Evolutionary conservation across 2,113 vertebrate genomes (phyloP), one percentile per base, ranked within the genome.

Genomic region (Sturnus vulgaris): DNA sequence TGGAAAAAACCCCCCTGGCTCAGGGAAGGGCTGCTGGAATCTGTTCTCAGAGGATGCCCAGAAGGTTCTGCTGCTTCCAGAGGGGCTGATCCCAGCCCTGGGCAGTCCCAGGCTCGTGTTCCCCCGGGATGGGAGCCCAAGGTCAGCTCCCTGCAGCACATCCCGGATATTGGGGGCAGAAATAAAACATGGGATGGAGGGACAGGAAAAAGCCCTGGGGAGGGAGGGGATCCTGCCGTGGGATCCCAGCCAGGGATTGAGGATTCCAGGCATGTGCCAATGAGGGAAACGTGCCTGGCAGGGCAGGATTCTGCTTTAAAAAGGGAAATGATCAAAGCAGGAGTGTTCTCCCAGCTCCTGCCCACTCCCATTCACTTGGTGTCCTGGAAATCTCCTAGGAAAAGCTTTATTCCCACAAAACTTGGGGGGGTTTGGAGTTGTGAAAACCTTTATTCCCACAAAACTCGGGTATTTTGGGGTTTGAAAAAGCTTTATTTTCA

Each of bases 391-490:
- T 70, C 3, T 24, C 5, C 19, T 3, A 16, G n/a, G 12, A 49
- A 11, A 19, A 15, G 4, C 33, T 75, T 59, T 47, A 14, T 37
- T 46, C 40, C 33, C 31, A 44, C 6, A 53, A 64, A 52, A 77
- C 2, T 7, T 0, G 1, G 10, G 17, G 0, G 2, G 2, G 37
- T 75, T 35, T 12, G 19, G 50, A 1, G 31, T 22, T 28, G 21
- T 40, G 10, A 35, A 22, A 8, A 17, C 0, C 5, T 57, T 44
- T 15, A 15, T 57, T 59, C 15, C 5, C 18, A 73, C 9, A 49
- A 39, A 31, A 49, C 4, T 10, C 0, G 2, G 1, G 30, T 5
- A 3, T 2, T 59, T 59, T 16, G 28, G 35, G 3, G n/a, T 20
- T 76, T 20, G 46, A 12, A 63, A 27, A 49, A 28, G 18, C 10